Base-by-base conservation (phyloP, 2,888 invertebrate species). In the Tachina lurida region DNA sequence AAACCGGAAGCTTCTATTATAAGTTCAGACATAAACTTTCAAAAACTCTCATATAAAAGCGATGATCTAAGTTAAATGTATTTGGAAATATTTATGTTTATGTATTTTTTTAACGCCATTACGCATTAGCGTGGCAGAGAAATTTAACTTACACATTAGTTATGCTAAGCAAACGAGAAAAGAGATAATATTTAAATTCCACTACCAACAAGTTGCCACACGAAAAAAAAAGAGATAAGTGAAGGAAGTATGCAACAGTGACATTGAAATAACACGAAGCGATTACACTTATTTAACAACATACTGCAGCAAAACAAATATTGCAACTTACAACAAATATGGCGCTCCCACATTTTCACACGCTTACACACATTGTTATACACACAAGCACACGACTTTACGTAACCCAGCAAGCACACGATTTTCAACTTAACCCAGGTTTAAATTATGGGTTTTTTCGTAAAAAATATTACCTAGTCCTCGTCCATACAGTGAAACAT, bases 221-320 rank as follows among this genome's bases (percentile, higher is more conserved):
- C 22, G 41, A 31, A 56, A 54, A 54, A 47, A 31, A 56, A 54
- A 45, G 70, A 45, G n/a, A 39, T 39, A 39, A 41, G 9, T 47
- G 22, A 70, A 70, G 75, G 70, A 81, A 75, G 19, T 56, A 63
- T 76, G 75, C 62, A 82, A 70, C 68, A 82, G 76, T 76, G 75
- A 56, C 82, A 82, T 76, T 82, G 82, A 81, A 81, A 74, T 60
- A 67, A 31, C 74, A 68, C 54, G 54, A 79, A 54, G 47, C 54
- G 78, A 79, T 79, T 65, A 81, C 68, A 76, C 45, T 58, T 43
- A 39, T 58, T 49, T 45, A 79, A 71, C 15, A 78, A 45, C 39
- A 17, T 56, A 22, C 45, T 68, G 54, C 54, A 45, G 17, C 45
- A 54, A 60, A 45, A 15, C 45, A 54, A 60, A 71, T 79, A 79